Conservation (phyloP, 2,113 vertebrate genomes). For the Mormyrus iriodes region DNA sequence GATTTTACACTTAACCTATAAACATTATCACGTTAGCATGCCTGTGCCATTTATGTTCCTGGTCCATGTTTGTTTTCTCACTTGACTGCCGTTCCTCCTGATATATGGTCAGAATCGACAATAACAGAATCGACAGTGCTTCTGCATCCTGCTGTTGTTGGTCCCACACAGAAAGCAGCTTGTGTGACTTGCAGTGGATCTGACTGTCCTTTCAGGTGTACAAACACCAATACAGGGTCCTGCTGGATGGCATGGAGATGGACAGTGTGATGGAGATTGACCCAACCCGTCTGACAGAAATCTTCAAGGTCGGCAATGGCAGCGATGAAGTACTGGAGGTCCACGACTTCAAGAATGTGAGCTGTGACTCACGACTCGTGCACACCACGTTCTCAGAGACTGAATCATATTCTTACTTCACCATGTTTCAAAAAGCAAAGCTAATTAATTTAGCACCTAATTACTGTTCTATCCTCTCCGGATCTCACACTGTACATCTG, state of each 20-base stretch:
- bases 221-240: slow-evolving; percentile 75
- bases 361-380: slow-evolving; percentile 29
- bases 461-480: background rate
- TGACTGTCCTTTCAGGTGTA: slow-evolving; percentile 69
- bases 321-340: slow-evolving; percentile 85
- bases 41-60: too few species aligned
- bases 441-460: background rate
- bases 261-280: slow-evolving; percentile 87
- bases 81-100: background rate
- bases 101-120: background rate
- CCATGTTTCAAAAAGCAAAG: background rate
- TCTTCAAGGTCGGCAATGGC: slow-evolving; percentile 79
- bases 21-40: background rate
- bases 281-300: slow-evolving; percentile 69
- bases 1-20: background rate
- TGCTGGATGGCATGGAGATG: slow-evolving; percentile 73
- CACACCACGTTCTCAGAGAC: background rate
- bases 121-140: background rate
- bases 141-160: too few species aligned
- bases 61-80: background rate
- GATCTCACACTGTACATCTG: background rate
- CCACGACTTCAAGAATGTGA: slow-evolving; percentile 91
- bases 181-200: background rate
- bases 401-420: background rate
- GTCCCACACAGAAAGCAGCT: background rate